Evolutionary conservation across 64 coral and sea anemone genomes (phyloP).

Genomic region (Trachythela sp.): DNA sequence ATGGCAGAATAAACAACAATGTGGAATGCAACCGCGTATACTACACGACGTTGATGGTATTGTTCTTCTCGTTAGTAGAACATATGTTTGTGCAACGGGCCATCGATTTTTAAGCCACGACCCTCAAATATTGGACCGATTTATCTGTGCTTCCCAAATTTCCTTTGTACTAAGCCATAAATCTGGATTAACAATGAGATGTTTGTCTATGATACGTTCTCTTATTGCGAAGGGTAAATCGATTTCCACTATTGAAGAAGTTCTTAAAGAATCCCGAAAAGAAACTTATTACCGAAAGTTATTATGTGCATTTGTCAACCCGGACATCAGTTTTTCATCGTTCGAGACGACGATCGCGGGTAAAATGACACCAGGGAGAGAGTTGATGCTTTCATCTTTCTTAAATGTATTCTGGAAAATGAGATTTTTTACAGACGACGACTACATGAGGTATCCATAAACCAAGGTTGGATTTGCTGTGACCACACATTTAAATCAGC

Average conservation of each 20-base stretch:
- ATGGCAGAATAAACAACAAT: not conserved
- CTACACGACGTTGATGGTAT: not conserved
- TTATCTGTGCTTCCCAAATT: not conserved
- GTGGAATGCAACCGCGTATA: not conserved
- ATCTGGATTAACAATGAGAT: not conserved
- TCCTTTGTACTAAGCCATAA: not conserved
- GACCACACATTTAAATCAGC: conserved; percentile 1
- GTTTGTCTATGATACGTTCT: not conserved
- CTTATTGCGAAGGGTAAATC: not conserved
- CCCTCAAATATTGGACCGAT: not conserved
- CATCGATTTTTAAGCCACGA: not conserved
- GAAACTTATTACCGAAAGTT: not conserved
- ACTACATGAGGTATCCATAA: not conserved
- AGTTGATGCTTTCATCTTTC: not conserved
- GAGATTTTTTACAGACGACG: not conserved
- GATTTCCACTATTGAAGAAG: not conserved
- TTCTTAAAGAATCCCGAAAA: not conserved
- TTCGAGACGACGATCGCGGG: not conserved
- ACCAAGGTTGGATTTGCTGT: not conserved
- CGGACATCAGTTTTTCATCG: not conserved
- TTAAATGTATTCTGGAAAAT: not conserved
- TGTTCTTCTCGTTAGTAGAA: not conserved
- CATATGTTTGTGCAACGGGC: not conserved
- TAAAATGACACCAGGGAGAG: not conserved
- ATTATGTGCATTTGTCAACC: not conserved